Conservation (phyloP, 2,797 vertebrate species). For the Acanthurus tractus region DNA sequence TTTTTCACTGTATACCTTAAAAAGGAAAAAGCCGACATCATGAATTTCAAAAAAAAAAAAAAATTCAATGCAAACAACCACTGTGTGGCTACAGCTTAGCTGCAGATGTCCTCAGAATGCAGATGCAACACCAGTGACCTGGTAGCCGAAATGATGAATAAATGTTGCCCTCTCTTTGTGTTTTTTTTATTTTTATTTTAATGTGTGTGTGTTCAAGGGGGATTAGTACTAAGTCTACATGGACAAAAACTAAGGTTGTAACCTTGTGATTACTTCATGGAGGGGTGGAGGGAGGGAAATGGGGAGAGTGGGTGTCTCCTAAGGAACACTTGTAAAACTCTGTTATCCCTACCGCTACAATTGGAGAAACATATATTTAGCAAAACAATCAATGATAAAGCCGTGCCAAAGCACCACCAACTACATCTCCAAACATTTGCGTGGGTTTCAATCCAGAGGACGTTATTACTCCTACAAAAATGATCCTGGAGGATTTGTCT, state of each 20-base stretch:
- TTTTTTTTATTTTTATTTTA: slow-evolving; percentile 41
- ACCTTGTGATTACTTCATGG: slow-evolving; percentile 73
- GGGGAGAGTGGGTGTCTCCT: not conserved
- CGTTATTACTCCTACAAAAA: slow-evolving; percentile 29
- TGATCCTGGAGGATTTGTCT: slow-evolving; percentile 27
- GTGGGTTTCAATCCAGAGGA: not conserved
- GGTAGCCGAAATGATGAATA: slow-evolving; percentile 23
- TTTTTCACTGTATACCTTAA: slow-evolving; percentile 63
- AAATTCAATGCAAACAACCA: slow-evolving; percentile 62
- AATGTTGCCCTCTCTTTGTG: slow-evolving; percentile 61
- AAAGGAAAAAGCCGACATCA: slow-evolving; percentile 58
- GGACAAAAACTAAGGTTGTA: slow-evolving; percentile 63
- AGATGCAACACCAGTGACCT: slow-evolving; percentile 28
- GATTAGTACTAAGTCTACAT: slow-evolving; percentile 78
- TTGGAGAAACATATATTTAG: slow-evolving; percentile 56
- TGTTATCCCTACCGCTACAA: slow-evolving; percentile 64
- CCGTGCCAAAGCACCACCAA: slow-evolving; percentile 13
- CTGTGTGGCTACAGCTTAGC: slow-evolving; percentile 12
- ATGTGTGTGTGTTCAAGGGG: slow-evolving; percentile 41
- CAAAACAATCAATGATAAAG: slow-evolving; percentile 65
- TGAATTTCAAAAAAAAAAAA: slow-evolving; percentile 61
- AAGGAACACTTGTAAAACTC: slow-evolving; percentile 67
- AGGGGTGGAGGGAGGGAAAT: slow-evolving; percentile 33
- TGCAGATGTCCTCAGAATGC: slow-evolving; percentile 40
- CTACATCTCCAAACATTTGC: slow-evolving; percentile 9